These are phyloP conservation scores for Macaca nemestrina DNA, from an alignment of 2,113 vertebrate species.

Conservation along the genomic window DNA sequence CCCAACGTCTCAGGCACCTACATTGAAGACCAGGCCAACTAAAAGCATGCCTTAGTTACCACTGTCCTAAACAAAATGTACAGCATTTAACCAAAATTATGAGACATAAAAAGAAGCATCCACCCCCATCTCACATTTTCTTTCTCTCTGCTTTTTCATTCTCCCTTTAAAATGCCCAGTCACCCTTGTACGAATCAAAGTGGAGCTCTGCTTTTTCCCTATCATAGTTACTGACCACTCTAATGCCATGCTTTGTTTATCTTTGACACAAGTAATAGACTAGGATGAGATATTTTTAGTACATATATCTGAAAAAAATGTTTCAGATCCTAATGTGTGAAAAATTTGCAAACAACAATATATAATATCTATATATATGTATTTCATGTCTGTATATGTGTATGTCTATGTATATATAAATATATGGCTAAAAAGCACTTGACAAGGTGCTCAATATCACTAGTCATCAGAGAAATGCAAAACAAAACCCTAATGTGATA, in stretches of 20 bases:
- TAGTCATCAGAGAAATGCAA: background rate
- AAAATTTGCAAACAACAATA: background rate
- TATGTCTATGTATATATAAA: background rate
- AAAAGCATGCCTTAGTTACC: background rate
- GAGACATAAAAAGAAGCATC: background rate
- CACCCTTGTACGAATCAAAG: background rate
- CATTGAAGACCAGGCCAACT: background rate
- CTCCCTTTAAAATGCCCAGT: background rate
- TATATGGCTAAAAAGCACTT: background rate
- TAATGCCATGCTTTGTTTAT: background rate
- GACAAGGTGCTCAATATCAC: too few species aligned
- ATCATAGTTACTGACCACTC: background rate
- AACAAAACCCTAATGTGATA: background rate
- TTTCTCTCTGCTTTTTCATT: background rate
- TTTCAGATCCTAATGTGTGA: background rate
- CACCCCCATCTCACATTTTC: background rate
- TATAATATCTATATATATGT: background rate
- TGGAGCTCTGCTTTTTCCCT: background rate
- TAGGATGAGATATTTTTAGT: background rate
- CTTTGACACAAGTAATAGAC: background rate
- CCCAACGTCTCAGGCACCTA: background rate
- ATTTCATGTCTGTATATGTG: background rate
- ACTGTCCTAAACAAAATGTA: background rate
- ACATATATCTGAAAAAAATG: background rate
- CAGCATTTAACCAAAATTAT: background rate